Conservation (phyloP, 1,140 invertebrate genomes). For the Lepidotrigona ventralis region DNA sequence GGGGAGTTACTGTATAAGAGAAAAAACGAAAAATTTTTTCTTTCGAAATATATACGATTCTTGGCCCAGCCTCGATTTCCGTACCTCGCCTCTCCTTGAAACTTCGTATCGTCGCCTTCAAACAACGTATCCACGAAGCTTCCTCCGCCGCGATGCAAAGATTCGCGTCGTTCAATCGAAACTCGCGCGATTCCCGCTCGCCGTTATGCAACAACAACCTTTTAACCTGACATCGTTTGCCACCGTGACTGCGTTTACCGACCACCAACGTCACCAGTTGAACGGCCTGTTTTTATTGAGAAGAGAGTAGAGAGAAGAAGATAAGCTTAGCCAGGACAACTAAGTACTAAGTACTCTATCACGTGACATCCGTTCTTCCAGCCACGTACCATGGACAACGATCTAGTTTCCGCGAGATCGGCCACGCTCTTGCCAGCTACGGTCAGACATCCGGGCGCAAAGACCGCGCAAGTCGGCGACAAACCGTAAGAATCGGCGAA, state of each 20-base stretch:
- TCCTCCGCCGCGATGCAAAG: background rate
- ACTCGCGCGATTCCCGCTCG: background rate
- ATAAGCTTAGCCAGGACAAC: conserved; percentile 22
- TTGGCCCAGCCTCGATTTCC: too few relatives aligned
- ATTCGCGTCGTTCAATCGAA: conserved; percentile 3
- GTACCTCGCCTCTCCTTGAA: conserved; percentile 42
- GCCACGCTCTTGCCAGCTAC: conserved; percentile 22
- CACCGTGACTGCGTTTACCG: conserved; percentile 14
- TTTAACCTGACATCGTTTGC: conserved; percentile 39
- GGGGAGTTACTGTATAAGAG: too few relatives aligned
- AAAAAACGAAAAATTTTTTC: too few relatives aligned
- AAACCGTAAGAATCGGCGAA: conserved; percentile 32
- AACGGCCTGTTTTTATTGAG: conserved; percentile 47
- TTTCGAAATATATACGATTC: too few relatives aligned
- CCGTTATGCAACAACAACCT: background rate
- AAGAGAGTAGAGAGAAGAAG: conserved; percentile 38
- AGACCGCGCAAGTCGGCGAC: conserved; percentile 42
- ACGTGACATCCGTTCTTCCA: too few relatives aligned
- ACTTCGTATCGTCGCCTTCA: conserved; percentile 38
- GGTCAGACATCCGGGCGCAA: conserved; percentile 38
- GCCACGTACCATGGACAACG: conserved; percentile 46
- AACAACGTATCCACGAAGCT: conserved; percentile 16
- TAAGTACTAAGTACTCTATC: background rate
- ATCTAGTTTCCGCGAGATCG: conserved; percentile 33
- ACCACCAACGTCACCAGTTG: conserved; percentile 50